Base-by-base conservation (phyloP, 2,888 invertebrate species). In the Noctua janthe region DNA sequence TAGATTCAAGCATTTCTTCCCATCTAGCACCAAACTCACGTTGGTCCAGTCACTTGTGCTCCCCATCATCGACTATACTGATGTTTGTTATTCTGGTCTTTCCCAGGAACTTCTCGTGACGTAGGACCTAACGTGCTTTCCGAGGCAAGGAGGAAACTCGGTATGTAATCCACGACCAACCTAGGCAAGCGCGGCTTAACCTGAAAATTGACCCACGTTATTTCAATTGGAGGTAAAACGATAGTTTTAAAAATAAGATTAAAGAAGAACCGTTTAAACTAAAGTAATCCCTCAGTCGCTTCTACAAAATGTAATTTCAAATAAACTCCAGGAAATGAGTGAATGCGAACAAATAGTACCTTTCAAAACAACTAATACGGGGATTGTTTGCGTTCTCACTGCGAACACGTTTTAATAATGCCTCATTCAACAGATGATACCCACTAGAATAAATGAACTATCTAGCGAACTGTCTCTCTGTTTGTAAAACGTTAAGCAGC, bases 321-420 rank as follows among this genome's bases (percentile, higher is more conserved):
- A 80, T 76, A 71, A 73, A 78, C 66, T 81, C 67, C 72, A 66
- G 70, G 70, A 86, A 73, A 83, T 71, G 49, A 56, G n/a, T 5
- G 64, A 74, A 62, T 69, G 49, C 56, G 35, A 83, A 83, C 87
- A 82, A 74, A 75, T 79, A 85, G 89, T 88, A 89, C 64, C 66
- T 76, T 76, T 71, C 80, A 90, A 89, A 90, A 84, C 87, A 89
- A 90, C 87, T 91, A 90, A 91, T 90, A 88, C 83, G 76, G 70
- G 77, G 73, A 83, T 90, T 89, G 91, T 91, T 92, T 90, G 89
- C 88, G 78, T 91, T 90, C 83, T 86, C 91, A 83, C 86, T 87
- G 80, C 74, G 83, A 88, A 83, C 84, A 86, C 83, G 89, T 91
- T 93, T 91, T 92, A 90, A 93, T 92, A 92, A 91, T 91, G 88